Base-by-base conservation (phyloP, 2,113 vertebrate genomes). In the Gallinago undulata region DNA sequence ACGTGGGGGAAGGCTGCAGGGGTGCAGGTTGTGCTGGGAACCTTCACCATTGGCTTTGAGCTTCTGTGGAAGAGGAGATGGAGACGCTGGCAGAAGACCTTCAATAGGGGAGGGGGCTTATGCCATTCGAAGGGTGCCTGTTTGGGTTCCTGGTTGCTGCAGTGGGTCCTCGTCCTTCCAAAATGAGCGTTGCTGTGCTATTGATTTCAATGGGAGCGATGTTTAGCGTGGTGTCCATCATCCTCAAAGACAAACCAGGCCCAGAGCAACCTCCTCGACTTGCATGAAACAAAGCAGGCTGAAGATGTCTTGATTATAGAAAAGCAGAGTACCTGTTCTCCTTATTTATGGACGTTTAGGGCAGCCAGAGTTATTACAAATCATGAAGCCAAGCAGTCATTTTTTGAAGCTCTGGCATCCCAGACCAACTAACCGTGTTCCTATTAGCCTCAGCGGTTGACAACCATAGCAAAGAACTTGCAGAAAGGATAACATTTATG, bases 401-500 rank as follows among this genome's bases (percentile, higher is more conserved):
- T 74, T 89, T 74, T 55, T 68, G 66, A 79, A 83, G 62, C 18
- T 41, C 39, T 79, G 7, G 12, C 57, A 87, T 85, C 79, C 77
- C 79, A 72, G 70, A 69, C 88, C 90, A 87, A 82, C 90, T 75
- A 84, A 81, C 64, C n/a, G 2, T 50, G 75, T 31, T 85, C 79
- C 8, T n/a, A 59, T 79, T 82, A 93, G 66, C 88, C 87, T 90
- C 66, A 67, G 88, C 82, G 55, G 70, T 27, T 92, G 93, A 96
- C 70, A 96, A 76, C 60, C 75, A 50, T 56, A 72, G 86, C 75
- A 87, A 68, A 83, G 75, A 85, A 83, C 67, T 53, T 33, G 57
- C 60, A 77, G 82, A 68, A 92, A 82, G 94, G 83, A 92, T 93
- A 96, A 92, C 91, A 95, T 94, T 96, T 96, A 90, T 93, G 86